Conservation (phyloP, 1,140 invertebrate species). For the Leptoteleia sp. region DNA sequence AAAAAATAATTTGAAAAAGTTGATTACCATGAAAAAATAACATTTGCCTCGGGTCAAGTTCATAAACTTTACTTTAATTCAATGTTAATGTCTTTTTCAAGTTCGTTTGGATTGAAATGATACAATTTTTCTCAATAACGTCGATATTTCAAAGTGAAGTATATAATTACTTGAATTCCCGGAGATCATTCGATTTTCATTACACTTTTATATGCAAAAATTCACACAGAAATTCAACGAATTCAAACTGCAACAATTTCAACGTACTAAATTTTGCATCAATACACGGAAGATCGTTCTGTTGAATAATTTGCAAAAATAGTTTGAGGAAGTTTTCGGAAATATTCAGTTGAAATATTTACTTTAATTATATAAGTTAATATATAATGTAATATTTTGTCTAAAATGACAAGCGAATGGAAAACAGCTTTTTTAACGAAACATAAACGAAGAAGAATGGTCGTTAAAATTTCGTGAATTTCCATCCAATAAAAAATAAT, state of each 20-base stretch:
- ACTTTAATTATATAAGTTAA: background rate
- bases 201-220: too few relatives aligned
- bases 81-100: background rate
- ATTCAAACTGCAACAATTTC: too few relatives aligned
- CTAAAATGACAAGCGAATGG: background rate
- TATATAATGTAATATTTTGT: background rate
- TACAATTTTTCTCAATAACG: background rate
- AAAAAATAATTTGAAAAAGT: conserved; percentile 1
- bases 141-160: background rate
- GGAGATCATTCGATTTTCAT: too few relatives aligned
- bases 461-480: too few relatives aligned
- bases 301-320: too few relatives aligned
- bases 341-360: background rate
- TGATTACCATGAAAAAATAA: conserved; percentile 17
- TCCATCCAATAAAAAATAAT: too few relatives aligned
- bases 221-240: too few relatives aligned
- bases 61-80: conserved; percentile 7
- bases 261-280: too few relatives aligned
- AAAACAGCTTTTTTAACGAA: background rate
- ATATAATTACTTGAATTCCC: too few relatives aligned
- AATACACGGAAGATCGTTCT: too few relatives aligned
- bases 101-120: background rate
- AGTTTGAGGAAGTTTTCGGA: too few relatives aligned
- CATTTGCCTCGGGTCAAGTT: conserved; percentile 34
- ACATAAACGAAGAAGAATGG: background rate